Evolutionary conservation across 2,888 invertebrate species (phyloP), one percentile per base, ranked within the genome.

Genomic region (Operophtera brumata): DNA sequence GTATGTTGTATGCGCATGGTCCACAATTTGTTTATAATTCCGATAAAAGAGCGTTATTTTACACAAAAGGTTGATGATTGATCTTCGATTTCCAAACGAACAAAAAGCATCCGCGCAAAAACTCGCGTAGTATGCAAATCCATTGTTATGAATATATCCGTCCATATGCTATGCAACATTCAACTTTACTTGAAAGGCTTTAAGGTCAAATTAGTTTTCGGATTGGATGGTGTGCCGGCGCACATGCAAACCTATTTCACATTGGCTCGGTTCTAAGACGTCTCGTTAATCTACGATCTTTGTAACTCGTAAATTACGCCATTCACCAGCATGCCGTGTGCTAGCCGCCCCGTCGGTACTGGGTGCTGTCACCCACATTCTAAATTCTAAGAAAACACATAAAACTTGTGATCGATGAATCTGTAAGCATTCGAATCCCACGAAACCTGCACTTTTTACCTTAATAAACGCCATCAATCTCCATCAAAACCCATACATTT

Each of bases 31-130:
- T 50, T 49, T 54, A 57, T 59, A 42, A 50, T 52, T 50, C 50
- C 40, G 75, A 73, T 74, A 73, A 67, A 54, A 42, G 64, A 47
- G 40, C 60, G 47, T 56, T 36, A 56, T 60, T 61, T 61, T 54
- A 54, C 47, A 60, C 56, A 61, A 61, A 62, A 54, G 70, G 44
- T 58, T 54, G 47, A 64, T 69, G 70, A 75, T 71, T 64, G 71
- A 71, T 71, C 60, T 62, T 60, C 59, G 63, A 54, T 57, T 65
- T 56, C 50, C 42, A 56, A 62, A 52, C 39, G 47, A 25, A 69
- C 70, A 73, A 73, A 71, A 73, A 73, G 64, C 57, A 65, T 70
- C 55, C 64, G 64, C 61, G 62, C 71, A 73, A 73, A 75, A 72
- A 73, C 66, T 61, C 40, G 49, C 53, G 53, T 51, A 62, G 70